A percentile compares a stretch with the other conserved stretches of the same genome.
Evolutionary conservation across 1,140 invertebrate genomes (phyloP).

Genomic region (Chelonus insularis): DNA sequence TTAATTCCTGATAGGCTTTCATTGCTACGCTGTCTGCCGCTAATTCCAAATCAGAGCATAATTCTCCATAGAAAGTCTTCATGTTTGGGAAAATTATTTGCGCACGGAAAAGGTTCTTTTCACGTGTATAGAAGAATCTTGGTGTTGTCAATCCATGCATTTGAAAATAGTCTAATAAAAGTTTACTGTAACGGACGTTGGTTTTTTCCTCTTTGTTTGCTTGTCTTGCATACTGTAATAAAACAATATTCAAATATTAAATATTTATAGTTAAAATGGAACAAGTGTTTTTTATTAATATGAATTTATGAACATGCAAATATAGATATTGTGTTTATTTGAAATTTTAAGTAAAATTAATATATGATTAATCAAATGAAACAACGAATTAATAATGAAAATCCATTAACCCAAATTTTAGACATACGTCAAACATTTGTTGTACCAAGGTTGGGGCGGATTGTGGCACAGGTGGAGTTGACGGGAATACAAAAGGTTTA

Average conservation of each 20-base stretch:
- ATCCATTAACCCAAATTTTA: slow-evolving; percentile 8
- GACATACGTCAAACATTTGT: slow-evolving; percentile 53
- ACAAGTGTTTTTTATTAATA: no score
- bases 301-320: no score
- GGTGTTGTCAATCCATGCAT: slow-evolving; percentile 49
- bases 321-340: no score
- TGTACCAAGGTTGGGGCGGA: slow-evolving; percentile 51
- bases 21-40: slow-evolving; percentile 56
- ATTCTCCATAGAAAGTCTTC: slow-evolving; percentile 46
- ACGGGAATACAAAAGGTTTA: slow-evolving; percentile 34
- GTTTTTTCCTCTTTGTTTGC: slow-evolving; percentile 35
- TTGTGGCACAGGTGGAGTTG: slow-evolving; percentile 28
- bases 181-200: slow-evolving; percentile 40
- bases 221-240: slow-evolving; percentile 48
- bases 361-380: no score
- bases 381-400: not conserved
- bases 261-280: no score
- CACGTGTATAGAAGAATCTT: slow-evolving; percentile 51
- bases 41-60: slow-evolving; percentile 42
- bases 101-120: slow-evolving; percentile 44
- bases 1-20: slow-evolving; percentile 43
- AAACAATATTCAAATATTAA: slow-evolving; percentile 20
- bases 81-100: slow-evolving; percentile 52
- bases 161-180: slow-evolving; percentile 54
- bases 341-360: no score